Percentiles rank a stretch among this genome's conserved stretches.
These are phyloP conservation scores for Ginglymostoma cirratum DNA, from an alignment of 2,113 vertebrate genomes.

Conservation along the genomic window DNA sequence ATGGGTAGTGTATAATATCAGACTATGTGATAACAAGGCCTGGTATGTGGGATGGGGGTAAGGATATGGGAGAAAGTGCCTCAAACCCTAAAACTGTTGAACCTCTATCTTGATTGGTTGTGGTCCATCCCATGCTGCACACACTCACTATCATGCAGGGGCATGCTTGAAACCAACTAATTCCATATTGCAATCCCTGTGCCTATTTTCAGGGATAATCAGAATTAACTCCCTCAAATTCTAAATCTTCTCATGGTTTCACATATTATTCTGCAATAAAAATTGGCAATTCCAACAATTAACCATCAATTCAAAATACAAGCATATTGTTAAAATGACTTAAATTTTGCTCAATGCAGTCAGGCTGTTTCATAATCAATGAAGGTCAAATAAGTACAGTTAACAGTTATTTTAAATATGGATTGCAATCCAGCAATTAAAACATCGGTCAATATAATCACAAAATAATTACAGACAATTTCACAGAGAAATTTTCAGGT, in stretches of 20 bases:
- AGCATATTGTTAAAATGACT: not conserved
- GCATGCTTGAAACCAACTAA: not conserved
- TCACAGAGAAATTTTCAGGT: not conserved
- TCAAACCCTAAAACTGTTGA: no score
- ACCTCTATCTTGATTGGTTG: not conserved
- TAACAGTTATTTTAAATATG: not conserved
- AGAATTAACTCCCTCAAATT: not conserved
- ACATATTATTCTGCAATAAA: not conserved
- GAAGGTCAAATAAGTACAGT: not conserved
- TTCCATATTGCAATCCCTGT: not conserved
- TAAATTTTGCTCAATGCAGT: not conserved
- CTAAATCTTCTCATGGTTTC: not conserved
- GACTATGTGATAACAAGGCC: no score
- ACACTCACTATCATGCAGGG: not conserved
- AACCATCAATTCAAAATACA: not conserved
- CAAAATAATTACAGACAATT: not conserved
- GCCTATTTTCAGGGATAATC: not conserved
- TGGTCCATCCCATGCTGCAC: not conserved
- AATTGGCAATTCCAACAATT: not conserved
- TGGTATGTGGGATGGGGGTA: no score
- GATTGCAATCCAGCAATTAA: slow-evolving; percentile 9
- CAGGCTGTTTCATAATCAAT: not conserved
- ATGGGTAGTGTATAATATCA: no score
- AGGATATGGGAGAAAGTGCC: no score
- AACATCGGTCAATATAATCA: not conserved